phyloP scores from a whole-genome alignment of 2,888 invertebrate genomes.

The Hyposoter dolosus region DNA sequence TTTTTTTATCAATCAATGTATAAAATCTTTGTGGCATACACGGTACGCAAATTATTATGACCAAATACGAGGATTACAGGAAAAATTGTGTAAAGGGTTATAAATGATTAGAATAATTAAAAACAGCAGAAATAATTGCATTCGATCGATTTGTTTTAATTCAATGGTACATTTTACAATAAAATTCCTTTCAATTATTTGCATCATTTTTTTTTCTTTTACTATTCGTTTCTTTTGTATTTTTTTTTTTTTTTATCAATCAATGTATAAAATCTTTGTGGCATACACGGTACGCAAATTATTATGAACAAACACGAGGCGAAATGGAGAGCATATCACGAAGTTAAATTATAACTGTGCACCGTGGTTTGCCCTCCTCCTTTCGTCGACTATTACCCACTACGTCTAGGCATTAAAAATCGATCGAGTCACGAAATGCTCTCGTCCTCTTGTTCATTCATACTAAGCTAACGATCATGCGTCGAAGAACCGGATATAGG shows the following conservation, averaged over 20 bases:
- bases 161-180: conserved; percentile 24
- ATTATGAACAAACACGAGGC: conserved; percentile 38
- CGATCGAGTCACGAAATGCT: conserved; percentile 53
- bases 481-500: conserved; percentile 46
- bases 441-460: conserved; percentile 27
- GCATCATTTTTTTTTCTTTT: neutral
- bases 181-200: neutral
- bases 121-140: conserved; percentile 14
- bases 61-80: conserved; percentile 5
- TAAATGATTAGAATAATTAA: neutral
- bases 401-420: conserved; percentile 57
- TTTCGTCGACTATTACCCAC: conserved; percentile 55
- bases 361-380: conserved; percentile 40
- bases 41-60: conserved; percentile 76
- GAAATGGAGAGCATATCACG: conserved; percentile 18
- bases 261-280: conserved; percentile 76
- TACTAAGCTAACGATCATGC: conserved; percentile 25
- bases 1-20: conserved; percentile 75
- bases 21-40: conserved; percentile 79
- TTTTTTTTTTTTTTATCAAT: conserved; percentile 72
- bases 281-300: conserved; percentile 81
- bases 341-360: conserved; percentile 19
- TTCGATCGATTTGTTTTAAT: conserved; percentile 28
- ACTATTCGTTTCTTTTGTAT: neutral
- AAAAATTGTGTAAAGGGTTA: neutral